A percentile compares a stretch with the other conserved stretches of the same genome.
These are phyloP conservation scores for Apodemus speciosus DNA, from an alignment of 2,113 vertebrate species.

Conservation along the genomic window DNA sequence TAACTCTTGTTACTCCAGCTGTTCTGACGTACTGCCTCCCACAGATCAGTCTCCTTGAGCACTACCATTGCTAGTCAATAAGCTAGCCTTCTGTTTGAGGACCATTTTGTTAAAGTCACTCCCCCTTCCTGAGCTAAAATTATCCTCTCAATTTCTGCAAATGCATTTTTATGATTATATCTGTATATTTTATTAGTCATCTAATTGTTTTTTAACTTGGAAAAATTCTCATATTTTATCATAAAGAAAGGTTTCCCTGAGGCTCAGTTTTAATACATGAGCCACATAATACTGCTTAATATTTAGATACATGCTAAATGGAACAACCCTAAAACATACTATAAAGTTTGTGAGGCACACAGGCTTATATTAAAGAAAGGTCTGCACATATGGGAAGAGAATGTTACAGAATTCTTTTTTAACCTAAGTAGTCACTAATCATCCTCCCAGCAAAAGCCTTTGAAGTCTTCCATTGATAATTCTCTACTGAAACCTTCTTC, in stretches of 20 bases:
- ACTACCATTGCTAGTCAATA: neutral
- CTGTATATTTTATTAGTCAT: conserved; percentile 57
- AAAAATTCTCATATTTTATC: conserved; percentile 47
- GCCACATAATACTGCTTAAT: neutral
- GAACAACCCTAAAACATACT: conserved; percentile 33
- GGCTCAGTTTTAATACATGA: conserved; percentile 50
- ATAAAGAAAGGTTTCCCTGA: conserved; percentile 33
- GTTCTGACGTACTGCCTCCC: neutral
- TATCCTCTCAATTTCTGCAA: conserved; percentile 26
- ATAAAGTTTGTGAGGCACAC: conserved; percentile 27
- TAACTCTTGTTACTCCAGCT: neutral
- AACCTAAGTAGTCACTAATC: conserved; percentile 47
- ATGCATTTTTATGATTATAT: conserved; percentile 40
- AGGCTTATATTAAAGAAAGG: conserved; percentile 19
- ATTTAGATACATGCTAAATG: conserved; percentile 46
- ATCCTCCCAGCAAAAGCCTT: conserved; percentile 51
- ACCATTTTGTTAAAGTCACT: neutral
- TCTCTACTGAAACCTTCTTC: conserved; percentile 35
- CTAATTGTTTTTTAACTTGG: conserved; percentile 50
- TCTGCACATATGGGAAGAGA: neutral
- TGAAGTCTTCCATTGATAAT: conserved; percentile 52
- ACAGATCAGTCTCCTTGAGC: neutral
- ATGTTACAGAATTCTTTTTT: neutral
- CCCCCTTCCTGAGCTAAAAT: neutral
- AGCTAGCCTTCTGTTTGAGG: neutral